These are phyloP conservation scores for Euphonia xanthogaster DNA, from an alignment of 2,797 vertebrate species.

Conservation along the genomic window DNA sequence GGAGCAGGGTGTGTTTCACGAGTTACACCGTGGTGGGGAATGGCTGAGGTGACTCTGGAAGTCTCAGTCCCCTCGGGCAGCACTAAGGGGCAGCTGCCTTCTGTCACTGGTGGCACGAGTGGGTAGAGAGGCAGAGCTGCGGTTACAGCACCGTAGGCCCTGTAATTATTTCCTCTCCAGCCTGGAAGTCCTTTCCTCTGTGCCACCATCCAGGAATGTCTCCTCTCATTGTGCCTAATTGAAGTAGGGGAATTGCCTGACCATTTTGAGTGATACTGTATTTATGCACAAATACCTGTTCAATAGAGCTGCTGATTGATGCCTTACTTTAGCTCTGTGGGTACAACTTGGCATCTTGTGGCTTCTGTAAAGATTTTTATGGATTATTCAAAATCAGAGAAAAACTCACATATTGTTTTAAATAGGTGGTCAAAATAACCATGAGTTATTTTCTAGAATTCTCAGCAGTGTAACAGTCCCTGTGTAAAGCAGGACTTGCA, in stretches of 20 bases:
- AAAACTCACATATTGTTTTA: not conserved
- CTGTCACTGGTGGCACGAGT: not conserved
- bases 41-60: not conserved
- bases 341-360: not conserved
- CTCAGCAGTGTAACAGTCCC: not conserved
- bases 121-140: not conserved
- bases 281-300: not conserved
- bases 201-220: not conserved
- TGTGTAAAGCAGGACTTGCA: not conserved
- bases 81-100: not conserved
- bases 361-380: not conserved
- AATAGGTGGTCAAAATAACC: not conserved
- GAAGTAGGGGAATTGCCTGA: not conserved
- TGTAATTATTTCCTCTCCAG: not conserved
- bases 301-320: not conserved
- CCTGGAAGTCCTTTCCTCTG: not conserved
- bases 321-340: not conserved
- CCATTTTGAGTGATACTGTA: not conserved
- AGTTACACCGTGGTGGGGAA: fast-evolving
- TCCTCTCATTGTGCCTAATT: not conserved
- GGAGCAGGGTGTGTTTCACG: not conserved
- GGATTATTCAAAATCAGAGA: not conserved
- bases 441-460: not conserved
- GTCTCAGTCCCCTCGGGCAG: not conserved
- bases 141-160: not conserved